Evolutionary conservation across 2,888 invertebrate species (phyloP), one percentile per base, ranked within the genome.

Genomic region (Junonia oenone): DNA sequence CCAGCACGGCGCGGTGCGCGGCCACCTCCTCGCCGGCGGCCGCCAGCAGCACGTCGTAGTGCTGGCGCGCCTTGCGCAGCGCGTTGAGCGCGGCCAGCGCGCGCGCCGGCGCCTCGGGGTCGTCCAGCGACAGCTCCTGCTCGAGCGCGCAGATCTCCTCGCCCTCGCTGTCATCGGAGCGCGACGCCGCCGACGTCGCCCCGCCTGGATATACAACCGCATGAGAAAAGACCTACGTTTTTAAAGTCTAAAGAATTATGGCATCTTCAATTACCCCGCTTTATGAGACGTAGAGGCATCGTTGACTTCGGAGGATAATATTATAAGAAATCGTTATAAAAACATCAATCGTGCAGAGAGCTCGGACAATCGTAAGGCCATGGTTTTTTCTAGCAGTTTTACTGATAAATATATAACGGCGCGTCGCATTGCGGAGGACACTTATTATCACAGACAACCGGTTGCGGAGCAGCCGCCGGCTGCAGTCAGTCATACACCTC

Each of bases 41-140:
- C 79, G 95, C 94, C 69, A 97, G 91, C 72, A 95, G 92, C 68
- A 95, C 95, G 89, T 97, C 97, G 88, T 95, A 97, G 84, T 97
- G 96, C 77, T 96, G 95, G 56, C 94, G 93, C 78, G 95, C 95
- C 83, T 95, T 95, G 69, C 96, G 91, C 92, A 96, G 93, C 87
- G 93, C 94, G 87, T 95, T 94, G 65, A 96, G 92, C 33, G 94
- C 92, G 52, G 89, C 82, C 61, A 96, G 91, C 65, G 93, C 93
- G 65, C 91, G 90, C 63, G 91, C 83, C 62, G 93, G 92, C 72
- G 92, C 91, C 45, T 76, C 87, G 37, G 88, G 91, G 76, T 94
- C 94, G 56, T 77, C 76, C 77, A 91, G 91, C 61, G 91, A 87
- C 71, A 93, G 82, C 73, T 80, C 82, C 64, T 71, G 73, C 69